Evolutionary conservation across 2,113 vertebrate species (phyloP).

Genomic region (Epinephelus moara): DNA sequence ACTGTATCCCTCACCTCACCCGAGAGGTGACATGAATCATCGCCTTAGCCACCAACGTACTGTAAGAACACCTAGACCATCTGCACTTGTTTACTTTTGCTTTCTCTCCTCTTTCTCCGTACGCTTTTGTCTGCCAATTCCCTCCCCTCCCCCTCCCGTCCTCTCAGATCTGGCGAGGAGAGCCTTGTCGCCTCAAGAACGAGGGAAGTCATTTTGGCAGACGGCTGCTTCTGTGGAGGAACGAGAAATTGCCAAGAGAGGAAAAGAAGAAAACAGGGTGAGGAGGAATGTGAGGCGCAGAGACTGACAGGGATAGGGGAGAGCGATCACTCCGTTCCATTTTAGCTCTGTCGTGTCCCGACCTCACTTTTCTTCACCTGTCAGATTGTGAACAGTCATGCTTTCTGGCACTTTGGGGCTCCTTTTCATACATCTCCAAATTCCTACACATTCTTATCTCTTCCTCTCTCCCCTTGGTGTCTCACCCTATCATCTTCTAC

Average conservation of each 20-base stretch:
- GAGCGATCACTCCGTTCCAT: constrained; percentile 28
- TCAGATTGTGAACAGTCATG: constrained; percentile 51
- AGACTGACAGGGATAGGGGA: constrained; percentile 7
- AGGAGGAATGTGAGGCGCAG: constrained; percentile 1
- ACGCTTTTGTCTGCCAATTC: constrained; percentile 1
- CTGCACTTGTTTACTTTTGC: constrained; percentile 47
- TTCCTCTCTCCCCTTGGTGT: constrained; percentile 10
- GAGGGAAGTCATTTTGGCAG: constrained; percentile 43
- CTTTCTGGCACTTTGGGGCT: constrained; percentile 50
- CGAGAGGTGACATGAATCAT: constrained; percentile 4
- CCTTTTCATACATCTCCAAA: constrained; percentile 34
- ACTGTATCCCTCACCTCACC: neutral
- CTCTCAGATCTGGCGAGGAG: constrained; percentile 28
- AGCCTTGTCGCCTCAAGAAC: constrained; percentile 37
- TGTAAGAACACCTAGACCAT: constrained; percentile 19
- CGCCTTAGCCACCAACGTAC: neutral
- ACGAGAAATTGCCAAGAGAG: constrained; percentile 16
- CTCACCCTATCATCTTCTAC: constrained; percentile 34
- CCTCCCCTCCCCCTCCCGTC: neutral
- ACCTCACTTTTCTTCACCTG: constrained; percentile 54
- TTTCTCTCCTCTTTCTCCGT: neutral
- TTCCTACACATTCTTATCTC: constrained; percentile 15
- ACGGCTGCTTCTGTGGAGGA: constrained; percentile 37
- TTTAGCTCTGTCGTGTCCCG: constrained; percentile 46
- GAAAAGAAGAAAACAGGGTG: constrained; percentile 1